Percentiles rank a stretch among this genome's conserved stretches.
These are phyloP conservation scores for Nansenia antarctica DNA, from an alignment of 2,113 vertebrate species.

Conservation along the genomic window DNA sequence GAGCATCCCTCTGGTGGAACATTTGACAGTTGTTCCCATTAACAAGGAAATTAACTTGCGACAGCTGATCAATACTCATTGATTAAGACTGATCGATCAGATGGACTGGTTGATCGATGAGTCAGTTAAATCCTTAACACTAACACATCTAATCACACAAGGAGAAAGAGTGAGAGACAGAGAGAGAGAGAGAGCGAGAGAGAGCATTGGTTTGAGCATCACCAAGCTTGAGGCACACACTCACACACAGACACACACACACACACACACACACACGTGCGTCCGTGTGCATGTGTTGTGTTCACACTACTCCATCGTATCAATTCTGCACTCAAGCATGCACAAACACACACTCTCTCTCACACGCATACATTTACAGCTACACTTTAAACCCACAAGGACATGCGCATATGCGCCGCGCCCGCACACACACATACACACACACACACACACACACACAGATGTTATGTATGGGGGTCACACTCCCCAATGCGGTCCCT, in stretches of 20 bases:
- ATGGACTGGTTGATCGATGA: constrained; percentile 41
- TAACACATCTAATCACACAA: background rate
- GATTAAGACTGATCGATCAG: constrained; percentile 38
- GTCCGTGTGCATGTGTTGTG: no score
- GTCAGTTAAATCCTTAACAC: constrained; percentile 34
- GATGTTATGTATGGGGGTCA: constrained; percentile 11
- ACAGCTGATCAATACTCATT: constrained; percentile 48
- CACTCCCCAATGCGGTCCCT: no score
- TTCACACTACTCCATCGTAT: no score
- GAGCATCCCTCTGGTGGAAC: constrained; percentile 4
- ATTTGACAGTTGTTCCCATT: constrained; percentile 31
- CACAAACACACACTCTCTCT: no score
- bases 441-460: constrained; percentile 18
- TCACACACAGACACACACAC: no score
- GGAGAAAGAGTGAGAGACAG: background rate
- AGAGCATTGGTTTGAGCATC: background rate
- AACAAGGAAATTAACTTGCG: constrained; percentile 44
- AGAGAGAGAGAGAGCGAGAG: constrained; percentile 1
- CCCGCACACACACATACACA: no score
- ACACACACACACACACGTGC: constrained; percentile 18
- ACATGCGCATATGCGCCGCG: no score
- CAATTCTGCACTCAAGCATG: no score
- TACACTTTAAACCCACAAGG: no score
- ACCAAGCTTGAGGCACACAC: no score
- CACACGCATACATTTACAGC: background rate